Evolutionary conservation across 1,140 invertebrate species (phyloP), one percentile per base, ranked within the genome.

Genomic region (Drosophila quadrilineata): DNA sequence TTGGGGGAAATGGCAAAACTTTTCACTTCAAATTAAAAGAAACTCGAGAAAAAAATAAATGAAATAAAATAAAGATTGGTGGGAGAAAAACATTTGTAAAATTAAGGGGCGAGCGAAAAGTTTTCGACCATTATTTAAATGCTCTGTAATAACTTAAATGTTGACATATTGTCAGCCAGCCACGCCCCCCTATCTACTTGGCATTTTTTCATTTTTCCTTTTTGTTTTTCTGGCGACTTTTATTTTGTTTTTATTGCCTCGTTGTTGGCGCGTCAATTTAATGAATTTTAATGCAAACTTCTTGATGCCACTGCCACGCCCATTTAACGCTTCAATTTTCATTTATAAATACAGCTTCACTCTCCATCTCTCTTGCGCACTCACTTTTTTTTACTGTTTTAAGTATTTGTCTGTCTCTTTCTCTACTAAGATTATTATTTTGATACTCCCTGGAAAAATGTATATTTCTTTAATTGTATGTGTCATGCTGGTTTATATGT

Each of bases 251-350:
- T 79, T 75, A 75, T 75, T 80, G 71, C 67, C 50, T 49, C 53
- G n/a, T n/a, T n/a, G n/a, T n/a, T n/a, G 75, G 38, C 62, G 62
- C 54, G 67, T 52, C 63, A 82, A 62, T 82, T 80, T 82, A 82
- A 76, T 82, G 77, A 82, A 82, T 82, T 82, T 82, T 76, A 82
- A 82, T 82, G 72, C 71, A 77, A 79, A 77, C 74, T 73, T 77
- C 64, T 77, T 58, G 45, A 26, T 43, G 21, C 43, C 16, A 16
- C 41, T 17, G 28, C 9, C 8, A 16, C 12, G 12, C 31, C 8
- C 28, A 16, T 14, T 16, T 6, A 3, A 16, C 4, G n/a, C 10
- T 22, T 3, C 10, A 19, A 3, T 29, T 9, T n/a, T 31, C 43
- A 49, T 65, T 65, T 58, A 33, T 33, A 48, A n/a, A n/a, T n/a